Evolutionary conservation across 2,113 vertebrate species (phyloP), one percentile per base, ranked within the genome.

Genomic region (Actinemys pallida): DNA sequence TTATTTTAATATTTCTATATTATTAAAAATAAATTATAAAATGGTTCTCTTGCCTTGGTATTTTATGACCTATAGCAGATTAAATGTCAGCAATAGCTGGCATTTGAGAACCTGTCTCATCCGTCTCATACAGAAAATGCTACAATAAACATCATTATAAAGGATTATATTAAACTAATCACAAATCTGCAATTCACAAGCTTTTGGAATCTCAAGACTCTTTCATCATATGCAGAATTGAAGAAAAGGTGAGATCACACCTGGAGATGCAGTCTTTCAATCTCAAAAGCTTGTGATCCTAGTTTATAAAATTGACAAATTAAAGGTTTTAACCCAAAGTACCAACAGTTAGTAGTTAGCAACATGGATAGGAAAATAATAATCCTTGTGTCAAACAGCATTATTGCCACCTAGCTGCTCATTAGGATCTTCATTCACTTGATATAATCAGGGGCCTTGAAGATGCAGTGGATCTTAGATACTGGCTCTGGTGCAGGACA

Each of bases 71-170:
- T 98, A 97, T 96, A 85, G 31, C 54, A 93, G 93, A 96, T 93
- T 97, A 98, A 98, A 98, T 97, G 92, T 96, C 97, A 98, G 90
- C 89, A 97, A 95, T 94, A 88, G 47, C 87, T 98, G 95, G 91
- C 94, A 98, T 97, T 97, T 98, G 93, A 96, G 91, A 95, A 86
- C 52, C 75, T 93, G 87, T 88, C 78, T 97, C 95, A 97, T 97
- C 88, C 62, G 92, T 96, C 90, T 96, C 87, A 69, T 29, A 25
- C 69, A 95, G 90, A 96, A 97, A 98, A 97, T 90, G 90, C 94
- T 97, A 95, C 95, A 97, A 93, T 96, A 97, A 98, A 96, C 96
- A 98, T 94, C 78, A 93, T 98, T 97, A 97, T 62, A 92, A 65
- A 93, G 91, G 93, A 97, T 97, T 97, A 93, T 90, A 97, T 94